These are phyloP conservation scores for Galleria mellonella DNA, from an alignment of 1,140 invertebrate genomes.

Conservation along the genomic window DNA sequence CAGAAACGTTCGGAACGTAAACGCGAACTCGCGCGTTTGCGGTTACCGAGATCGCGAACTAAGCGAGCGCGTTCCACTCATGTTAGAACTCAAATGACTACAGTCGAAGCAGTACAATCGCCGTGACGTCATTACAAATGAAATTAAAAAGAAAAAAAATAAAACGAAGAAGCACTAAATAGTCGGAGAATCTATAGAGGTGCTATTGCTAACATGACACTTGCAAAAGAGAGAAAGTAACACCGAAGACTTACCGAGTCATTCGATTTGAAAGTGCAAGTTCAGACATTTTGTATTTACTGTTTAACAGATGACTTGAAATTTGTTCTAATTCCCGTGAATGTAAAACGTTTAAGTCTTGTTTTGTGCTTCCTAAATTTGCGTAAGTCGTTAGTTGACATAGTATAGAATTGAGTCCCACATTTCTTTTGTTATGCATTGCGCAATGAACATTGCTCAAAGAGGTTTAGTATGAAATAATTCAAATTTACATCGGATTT, in stretches of 20 bases:
- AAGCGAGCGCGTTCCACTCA: constrained; percentile 36
- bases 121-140: constrained; percentile 43
- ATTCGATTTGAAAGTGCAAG: constrained; percentile 31
- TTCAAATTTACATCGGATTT: constrained; percentile 3
- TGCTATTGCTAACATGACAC: constrained; percentile 19
- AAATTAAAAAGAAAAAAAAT: constrained; percentile 44
- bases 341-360: too few relatives aligned
- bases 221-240: constrained; percentile 22
- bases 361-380: too few relatives aligned
- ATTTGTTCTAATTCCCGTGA: too few relatives aligned
- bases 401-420: not conserved
- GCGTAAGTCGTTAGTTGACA: constrained; percentile 1
- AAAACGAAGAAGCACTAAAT: constrained; percentile 19
- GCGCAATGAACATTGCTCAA: not conserved
- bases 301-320: too few relatives aligned
- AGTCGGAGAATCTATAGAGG: constrained; percentile 19
- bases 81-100: constrained; percentile 52
- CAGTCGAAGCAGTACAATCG: constrained; percentile 38
- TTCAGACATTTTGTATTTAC: constrained; percentile 8
- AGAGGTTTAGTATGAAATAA: not conserved
- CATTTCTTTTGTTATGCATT: not conserved
- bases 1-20: not conserved
- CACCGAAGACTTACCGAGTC: constrained; percentile 14
- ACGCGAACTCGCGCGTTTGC: not conserved
- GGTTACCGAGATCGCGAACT: not conserved